Conservation (phyloP, 2,797 vertebrate species). For the Cirrhinus molitorella region DNA sequence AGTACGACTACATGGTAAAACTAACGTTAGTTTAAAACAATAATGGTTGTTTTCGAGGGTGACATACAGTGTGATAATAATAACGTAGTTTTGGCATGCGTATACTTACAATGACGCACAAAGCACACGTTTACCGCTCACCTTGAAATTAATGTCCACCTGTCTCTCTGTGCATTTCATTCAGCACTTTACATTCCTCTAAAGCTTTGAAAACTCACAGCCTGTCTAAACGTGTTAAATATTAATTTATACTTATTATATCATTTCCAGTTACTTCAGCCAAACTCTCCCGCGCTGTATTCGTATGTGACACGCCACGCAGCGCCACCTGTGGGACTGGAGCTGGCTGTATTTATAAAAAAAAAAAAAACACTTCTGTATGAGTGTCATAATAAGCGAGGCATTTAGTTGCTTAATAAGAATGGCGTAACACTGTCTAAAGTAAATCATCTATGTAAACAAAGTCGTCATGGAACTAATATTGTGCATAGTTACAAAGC, state of each 20-base stretch:
- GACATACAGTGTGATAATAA: background rate
- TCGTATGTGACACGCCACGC: background rate
- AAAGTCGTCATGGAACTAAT: background rate
- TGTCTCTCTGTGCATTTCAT: background rate
- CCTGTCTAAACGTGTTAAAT: background rate
- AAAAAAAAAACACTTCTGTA: background rate
- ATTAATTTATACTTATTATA: background rate
- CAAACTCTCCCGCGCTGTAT: background rate
- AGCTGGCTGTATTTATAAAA: background rate
- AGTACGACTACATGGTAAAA: background rate
- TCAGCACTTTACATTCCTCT: background rate
- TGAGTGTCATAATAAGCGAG: background rate
- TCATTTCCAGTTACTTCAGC: background rate
- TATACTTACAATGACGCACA: background rate
- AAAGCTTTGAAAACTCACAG: background rate
- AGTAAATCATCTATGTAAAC: background rate
- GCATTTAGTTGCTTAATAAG: background rate
- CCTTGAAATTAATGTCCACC: background rate
- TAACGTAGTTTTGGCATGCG: background rate
- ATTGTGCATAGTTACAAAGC: background rate
- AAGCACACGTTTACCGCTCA: background rate
- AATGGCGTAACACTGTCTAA: background rate
- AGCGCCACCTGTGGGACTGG: slow-evolving; percentile 14
- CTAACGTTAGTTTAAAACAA: background rate
- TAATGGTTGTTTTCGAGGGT: background rate